A percentile compares a stretch with the other conserved stretches of the same genome.
Conservation (phyloP, 2,797 vertebrate species). For the Sandelia bainsii region DNA sequence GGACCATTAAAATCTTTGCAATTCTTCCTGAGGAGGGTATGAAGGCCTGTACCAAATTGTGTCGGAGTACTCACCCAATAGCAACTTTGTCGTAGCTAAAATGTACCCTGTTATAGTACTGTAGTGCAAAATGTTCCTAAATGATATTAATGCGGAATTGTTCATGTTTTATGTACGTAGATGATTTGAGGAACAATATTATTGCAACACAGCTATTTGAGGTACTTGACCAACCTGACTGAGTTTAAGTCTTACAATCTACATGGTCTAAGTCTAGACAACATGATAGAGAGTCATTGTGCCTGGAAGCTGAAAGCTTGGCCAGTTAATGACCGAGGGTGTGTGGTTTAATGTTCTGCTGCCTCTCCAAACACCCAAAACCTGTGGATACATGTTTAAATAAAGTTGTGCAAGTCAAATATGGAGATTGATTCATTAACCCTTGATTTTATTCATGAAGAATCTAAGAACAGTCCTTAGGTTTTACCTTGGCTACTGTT, state of each 20-base stretch:
- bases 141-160: neutral
- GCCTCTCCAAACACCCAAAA: neutral
- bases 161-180: no score
- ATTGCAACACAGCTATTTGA: neutral
- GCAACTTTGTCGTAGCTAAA: neutral
- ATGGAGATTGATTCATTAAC: neutral
- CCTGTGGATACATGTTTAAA: neutral
- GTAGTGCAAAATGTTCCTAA: neutral
- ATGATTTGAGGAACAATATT: constrained; percentile 9
- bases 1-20: neutral
- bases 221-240: neutral
- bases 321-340: neutral
- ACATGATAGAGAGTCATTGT: neutral
- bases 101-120: neutral
- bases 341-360: neutral
- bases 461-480: neutral
- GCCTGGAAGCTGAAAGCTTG: neutral
- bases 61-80: neutral
- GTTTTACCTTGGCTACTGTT: neutral
- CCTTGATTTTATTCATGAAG: neutral
- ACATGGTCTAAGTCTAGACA: neutral
- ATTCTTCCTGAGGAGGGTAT: neutral
- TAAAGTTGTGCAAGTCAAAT: no score
- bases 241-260: no score
- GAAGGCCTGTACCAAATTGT: neutral